Conservation (phyloP, 2,888 invertebrate species). For the Tachystola acroxantha region DNA sequence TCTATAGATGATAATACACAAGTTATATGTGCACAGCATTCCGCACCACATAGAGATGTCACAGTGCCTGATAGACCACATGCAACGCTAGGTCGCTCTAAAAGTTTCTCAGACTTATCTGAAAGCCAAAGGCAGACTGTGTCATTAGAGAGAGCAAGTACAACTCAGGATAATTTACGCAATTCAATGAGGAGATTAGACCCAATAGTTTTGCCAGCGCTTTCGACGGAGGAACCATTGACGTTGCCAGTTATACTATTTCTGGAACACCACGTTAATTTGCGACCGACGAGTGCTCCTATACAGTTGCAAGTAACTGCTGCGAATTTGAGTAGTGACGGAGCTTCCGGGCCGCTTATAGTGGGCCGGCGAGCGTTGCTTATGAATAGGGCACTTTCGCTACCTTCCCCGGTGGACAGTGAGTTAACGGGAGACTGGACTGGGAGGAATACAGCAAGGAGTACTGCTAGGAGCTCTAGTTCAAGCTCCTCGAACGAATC, state of each 20-base stretch:
- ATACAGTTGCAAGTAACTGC: slow-evolving; percentile 69
- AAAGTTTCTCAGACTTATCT: slow-evolving; percentile 60
- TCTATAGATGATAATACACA: slow-evolving; percentile 61
- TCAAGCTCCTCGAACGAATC: slow-evolving; percentile 67
- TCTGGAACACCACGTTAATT: slow-evolving; percentile 64
- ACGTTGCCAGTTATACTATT: slow-evolving; percentile 69
- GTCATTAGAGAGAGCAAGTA: slow-evolving; percentile 48
- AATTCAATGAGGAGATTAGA: slow-evolving; percentile 68
- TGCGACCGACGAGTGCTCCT: slow-evolving; percentile 67
- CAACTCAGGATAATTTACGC: slow-evolving; percentile 52
- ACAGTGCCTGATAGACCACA: slow-evolving; percentile 33
- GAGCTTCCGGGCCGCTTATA: slow-evolving; percentile 61
- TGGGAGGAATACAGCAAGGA: slow-evolving; percentile 51
- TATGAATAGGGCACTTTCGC: slow-evolving; percentile 62
- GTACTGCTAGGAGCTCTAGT: slow-evolving; percentile 54
- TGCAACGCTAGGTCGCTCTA: slow-evolving; percentile 47
- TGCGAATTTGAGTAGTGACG: slow-evolving; percentile 61
- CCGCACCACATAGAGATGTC: slow-evolving; percentile 31
- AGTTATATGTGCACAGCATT: slow-evolving; percentile 44
- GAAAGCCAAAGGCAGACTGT: slow-evolving; percentile 40
- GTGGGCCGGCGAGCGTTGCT: slow-evolving; percentile 61
- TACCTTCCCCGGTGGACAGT: slow-evolving; percentile 66
- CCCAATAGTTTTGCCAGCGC: slow-evolving; percentile 63
- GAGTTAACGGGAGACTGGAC: slow-evolving; percentile 63
- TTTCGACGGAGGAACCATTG: slow-evolving; percentile 52